Evolutionary conservation across 1,140 invertebrate genomes (phyloP).

Genomic region (Portunus trituberculatus): DNA sequence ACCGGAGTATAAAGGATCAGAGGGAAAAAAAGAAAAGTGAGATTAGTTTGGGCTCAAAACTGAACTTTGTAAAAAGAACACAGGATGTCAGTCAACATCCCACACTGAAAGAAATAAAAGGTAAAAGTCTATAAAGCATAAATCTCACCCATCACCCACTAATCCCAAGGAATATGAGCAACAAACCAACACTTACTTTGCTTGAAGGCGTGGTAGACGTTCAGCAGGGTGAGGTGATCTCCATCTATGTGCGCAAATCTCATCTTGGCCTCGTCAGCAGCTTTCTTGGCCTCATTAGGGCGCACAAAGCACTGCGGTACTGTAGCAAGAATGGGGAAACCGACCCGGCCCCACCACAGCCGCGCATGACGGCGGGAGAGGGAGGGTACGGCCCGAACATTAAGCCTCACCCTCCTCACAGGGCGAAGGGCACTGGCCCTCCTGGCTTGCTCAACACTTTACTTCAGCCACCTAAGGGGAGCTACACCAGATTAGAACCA

Average conservation of each 20-base stretch:
- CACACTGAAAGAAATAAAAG: neutral
- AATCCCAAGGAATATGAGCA: neutral
- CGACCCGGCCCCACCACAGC: constrained; percentile 76
- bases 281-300: constrained; percentile 99
- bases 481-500: constrained; percentile 75
- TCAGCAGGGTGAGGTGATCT: constrained; percentile 96
- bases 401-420: constrained; percentile 76
- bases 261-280: constrained; percentile 99
- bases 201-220: constrained; percentile 99
- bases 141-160: neutral
- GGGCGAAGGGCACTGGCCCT: constrained; percentile 71
- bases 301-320: constrained; percentile 99
- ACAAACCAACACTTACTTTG: constrained; percentile 90
- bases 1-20: constrained; percentile 69
- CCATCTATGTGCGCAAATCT: constrained; percentile 99
- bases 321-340: constrained; percentile 80
- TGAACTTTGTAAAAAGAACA: neutral
- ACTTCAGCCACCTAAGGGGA: constrained; percentile 75
- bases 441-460: constrained; percentile 75
- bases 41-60: constrained; percentile 54
- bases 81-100: neutral
- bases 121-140: neutral
- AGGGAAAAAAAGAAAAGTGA: constrained; percentile 59
- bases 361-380: constrained; percentile 71
- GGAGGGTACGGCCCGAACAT: constrained; percentile 77